A percentile compares a stretch with the other conserved stretches of the same genome.
Conservation (phyloP, 2,113 vertebrate genomes). For the Aphyosemion australe region DNA sequence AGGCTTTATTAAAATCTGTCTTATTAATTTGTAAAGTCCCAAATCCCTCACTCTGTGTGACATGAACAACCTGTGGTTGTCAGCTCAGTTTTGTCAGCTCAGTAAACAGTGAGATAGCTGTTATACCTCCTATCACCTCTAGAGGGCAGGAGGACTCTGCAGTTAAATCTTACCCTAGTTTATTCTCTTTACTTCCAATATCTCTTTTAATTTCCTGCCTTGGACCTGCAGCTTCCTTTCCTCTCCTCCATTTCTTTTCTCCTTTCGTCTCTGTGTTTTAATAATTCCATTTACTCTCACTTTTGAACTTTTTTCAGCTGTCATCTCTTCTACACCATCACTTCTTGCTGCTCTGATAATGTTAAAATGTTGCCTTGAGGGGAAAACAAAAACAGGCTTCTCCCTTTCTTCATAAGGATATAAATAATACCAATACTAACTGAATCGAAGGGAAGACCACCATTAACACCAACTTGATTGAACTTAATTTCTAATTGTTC, state of each 20-base stretch:
- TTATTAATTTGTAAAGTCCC: constrained; percentile 14
- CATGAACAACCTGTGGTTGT: constrained; percentile 7
- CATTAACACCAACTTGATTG: no score
- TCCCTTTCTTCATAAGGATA: no score
- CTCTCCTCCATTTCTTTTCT: neutral
- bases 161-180: neutral
- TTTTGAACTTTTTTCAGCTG: no score
- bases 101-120: constrained; percentile 7
- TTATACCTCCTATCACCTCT: constrained; percentile 50
- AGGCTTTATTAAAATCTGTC: constrained; percentile 6
- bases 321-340: no score
- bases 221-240: neutral
- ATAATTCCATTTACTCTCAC: no score
- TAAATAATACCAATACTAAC: no score
- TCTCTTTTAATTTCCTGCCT: constrained; percentile 5
- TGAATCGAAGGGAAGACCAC: no score
- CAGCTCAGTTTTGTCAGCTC: constrained; percentile 19
- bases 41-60: constrained; percentile 7
- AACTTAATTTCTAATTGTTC: no score
- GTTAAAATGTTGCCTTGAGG: no score
- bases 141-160: constrained; percentile 76
- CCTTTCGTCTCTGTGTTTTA: neutral
- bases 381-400: no score
- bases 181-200: constrained; percentile 20
- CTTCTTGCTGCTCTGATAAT: no score